phyloP scores from a whole-genome alignment of 53 echinoderm and acorn worm species.

The Zoroaster sp. region DNA sequence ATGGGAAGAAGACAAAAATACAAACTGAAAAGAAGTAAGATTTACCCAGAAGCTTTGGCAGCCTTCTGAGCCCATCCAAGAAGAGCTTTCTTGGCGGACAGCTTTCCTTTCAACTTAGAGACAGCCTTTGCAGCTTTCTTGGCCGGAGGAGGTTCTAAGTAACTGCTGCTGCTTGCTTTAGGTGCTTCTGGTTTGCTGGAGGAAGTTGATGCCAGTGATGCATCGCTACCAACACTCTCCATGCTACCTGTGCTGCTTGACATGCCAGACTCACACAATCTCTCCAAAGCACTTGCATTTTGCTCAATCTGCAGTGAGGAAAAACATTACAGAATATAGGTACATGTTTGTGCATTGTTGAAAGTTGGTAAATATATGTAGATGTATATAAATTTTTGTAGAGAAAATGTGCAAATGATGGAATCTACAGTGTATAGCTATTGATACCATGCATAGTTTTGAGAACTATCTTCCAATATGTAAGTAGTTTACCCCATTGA shows the following conservation, averaged over 20 bases:
- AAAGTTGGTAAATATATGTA: neutral
- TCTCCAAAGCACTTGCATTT: conserved; percentile 70
- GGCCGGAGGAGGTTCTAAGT: conserved; percentile 66
- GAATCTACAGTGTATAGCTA: neutral
- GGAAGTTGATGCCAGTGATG: conserved; percentile 17
- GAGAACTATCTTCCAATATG: too few species aligned
- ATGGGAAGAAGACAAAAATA: neutral
- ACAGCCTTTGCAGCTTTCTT: conserved; percentile 74
- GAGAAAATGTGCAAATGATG: neutral
- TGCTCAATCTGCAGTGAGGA: conserved; percentile 87
- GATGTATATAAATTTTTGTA: neutral
- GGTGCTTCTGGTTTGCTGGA: conserved; percentile 58
- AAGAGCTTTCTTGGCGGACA: conserved; percentile 95
- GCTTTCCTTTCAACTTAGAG: conserved; percentile 65
- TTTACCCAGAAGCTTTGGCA: conserved; percentile 40
- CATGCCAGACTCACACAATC: conserved; percentile 54
- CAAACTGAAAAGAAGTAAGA: neutral
- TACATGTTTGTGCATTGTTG: neutral
- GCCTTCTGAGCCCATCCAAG: conserved; percentile 94
- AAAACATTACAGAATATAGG: neutral
- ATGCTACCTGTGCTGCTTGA: conserved; percentile 72
- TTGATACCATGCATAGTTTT: too few species aligned
- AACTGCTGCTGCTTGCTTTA: conserved; percentile 20
- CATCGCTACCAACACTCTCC: conserved; percentile 45
- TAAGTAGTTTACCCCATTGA: too few species aligned